Evolutionary conservation across 2,797 vertebrate genomes (phyloP).

Genomic region (Pangasius krempfi): DNA sequence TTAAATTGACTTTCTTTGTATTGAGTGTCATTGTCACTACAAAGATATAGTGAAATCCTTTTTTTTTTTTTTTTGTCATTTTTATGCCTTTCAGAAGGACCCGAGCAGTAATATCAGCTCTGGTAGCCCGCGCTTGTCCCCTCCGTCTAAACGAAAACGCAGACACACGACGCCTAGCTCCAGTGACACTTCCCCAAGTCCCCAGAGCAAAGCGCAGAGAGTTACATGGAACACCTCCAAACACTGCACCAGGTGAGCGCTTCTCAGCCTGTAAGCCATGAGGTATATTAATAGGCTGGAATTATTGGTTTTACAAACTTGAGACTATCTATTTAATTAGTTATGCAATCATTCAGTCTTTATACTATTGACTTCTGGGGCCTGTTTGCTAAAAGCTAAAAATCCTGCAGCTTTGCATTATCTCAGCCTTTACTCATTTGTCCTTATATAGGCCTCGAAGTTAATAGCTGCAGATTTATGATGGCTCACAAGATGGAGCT

Average conservation of each 20-base stretch:
- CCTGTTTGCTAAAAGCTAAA: background rate
- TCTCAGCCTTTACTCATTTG: background rate
- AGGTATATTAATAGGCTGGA: background rate
- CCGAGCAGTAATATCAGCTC: constrained; percentile 89
- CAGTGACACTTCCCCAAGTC: constrained; percentile 91
- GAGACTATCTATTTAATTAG: background rate
- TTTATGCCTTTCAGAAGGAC: constrained; percentile 81
- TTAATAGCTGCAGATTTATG: background rate
- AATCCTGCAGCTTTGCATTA: background rate
- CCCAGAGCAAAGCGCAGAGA: constrained; percentile 87
- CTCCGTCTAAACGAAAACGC: constrained; percentile 90
- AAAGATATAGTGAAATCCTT: background rate
- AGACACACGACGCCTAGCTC: constrained; percentile 90
- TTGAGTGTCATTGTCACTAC: background rate
- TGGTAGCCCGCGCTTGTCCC: constrained; percentile 89
- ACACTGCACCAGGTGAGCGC: constrained; percentile 88
- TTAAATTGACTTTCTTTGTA: background rate
- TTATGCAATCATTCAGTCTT: background rate
- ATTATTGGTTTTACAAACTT: background rate
- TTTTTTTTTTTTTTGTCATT: background rate
- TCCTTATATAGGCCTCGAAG: background rate
- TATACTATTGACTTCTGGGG: background rate
- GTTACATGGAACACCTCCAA: constrained; percentile 91
- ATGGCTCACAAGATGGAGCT: background rate
- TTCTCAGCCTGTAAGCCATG: background rate